Conservation (phyloP, 2,113 vertebrate genomes). For the Colinus virginianus region DNA sequence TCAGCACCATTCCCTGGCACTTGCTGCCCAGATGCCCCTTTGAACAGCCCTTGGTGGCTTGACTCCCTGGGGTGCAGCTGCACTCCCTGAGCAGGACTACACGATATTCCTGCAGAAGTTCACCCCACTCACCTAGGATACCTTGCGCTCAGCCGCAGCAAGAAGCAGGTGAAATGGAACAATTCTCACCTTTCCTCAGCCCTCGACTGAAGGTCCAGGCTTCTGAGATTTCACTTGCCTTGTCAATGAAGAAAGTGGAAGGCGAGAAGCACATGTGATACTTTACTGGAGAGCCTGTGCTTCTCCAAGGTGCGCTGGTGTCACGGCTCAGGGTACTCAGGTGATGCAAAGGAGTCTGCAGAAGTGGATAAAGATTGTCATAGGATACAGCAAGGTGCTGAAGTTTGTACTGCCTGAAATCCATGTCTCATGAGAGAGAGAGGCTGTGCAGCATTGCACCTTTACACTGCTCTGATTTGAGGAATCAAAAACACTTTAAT, state of each 20-base stretch:
- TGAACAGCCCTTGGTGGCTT: too few species aligned
- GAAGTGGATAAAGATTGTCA: background rate
- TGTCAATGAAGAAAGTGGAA: background rate
- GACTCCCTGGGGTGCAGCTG: too few species aligned
- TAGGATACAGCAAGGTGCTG: background rate
- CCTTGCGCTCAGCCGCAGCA: too few species aligned
- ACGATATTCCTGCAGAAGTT: too few species aligned
- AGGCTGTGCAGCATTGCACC: background rate
- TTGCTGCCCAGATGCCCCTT: background rate
- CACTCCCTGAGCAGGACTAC: too few species aligned
- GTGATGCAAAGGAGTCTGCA: background rate
- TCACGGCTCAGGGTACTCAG: background rate
- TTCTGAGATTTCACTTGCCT: background rate
- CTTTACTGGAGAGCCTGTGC: background rate
- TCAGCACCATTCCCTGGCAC: background rate
- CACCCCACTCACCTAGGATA: too few species aligned
- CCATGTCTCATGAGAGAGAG: background rate
- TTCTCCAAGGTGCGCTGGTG: background rate
- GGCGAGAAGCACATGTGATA: background rate
- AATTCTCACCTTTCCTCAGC: background rate
- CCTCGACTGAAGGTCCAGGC: background rate
- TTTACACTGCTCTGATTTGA: background rate
- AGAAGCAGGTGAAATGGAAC: background rate
- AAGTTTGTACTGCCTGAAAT: background rate
- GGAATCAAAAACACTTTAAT: background rate